Evolutionary conservation across 2,797 vertebrate genomes (phyloP), one percentile per base, ranked within the genome.

Genomic region (Dendrocincla tyrannina): DNA sequence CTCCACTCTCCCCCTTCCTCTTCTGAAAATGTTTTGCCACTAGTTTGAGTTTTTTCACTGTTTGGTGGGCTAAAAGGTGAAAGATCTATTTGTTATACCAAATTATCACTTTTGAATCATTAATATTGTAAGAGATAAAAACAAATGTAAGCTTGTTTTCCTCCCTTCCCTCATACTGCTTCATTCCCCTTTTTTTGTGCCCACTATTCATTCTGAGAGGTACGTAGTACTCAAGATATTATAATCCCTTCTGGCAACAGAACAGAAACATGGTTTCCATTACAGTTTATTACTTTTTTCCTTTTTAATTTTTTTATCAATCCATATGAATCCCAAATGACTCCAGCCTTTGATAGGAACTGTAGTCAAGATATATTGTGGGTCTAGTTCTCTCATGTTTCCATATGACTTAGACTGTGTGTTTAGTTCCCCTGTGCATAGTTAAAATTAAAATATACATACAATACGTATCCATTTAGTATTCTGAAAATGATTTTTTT

Each of bases 201-300:
- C 69, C 23, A 23, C 52, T 95, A 97, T 97, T 96, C 70, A 46
- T 90, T 95, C 80, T 94, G 85, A 88, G 41, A 95, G 28, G 52
- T 85, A 78, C 68, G 70, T 41, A 94, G 63, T 94, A 87, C 92
- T 94, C 86, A 91, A 89, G 97, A 95, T 97, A 97, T 82, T 96
- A 60, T 88, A 97, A 96, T 94, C 52, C 72, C 83, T 96, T 91
- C 90, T 97, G 96, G 93, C 96, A 96, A 84, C 28, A 95, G 88
- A 97, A 89, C 5, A 96, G 85, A 97, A 97, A 93, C 80, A 87
- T 85, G 83, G 78, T 97, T 98, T 97, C 91, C 67, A 97, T 98
- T 97, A 96, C n/a, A 89, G 74, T 96, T 97, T 96, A 97, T 97
- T 98, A 81, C 58, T 88, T 97, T 90, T 95, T 92, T 41, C 20